Conservation (phyloP, 2,797 vertebrate genomes). For the Molossus alvarezi region DNA sequence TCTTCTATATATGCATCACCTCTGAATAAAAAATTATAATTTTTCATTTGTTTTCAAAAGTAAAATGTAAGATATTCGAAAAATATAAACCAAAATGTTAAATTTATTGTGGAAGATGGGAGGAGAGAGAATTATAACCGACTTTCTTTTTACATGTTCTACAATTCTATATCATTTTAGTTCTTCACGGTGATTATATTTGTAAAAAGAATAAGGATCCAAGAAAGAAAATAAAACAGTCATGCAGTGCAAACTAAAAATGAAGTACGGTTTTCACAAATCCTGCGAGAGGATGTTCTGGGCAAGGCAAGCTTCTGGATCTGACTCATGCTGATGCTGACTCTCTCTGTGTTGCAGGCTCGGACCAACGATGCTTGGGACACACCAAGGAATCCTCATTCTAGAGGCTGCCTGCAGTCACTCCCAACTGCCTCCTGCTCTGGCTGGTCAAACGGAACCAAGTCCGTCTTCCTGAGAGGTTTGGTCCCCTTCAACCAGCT, state of each 20-base stretch:
- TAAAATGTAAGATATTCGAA: conserved; percentile 1
- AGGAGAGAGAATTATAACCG: conserved; percentile 1
- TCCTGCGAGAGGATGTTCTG: rapidly evolving
- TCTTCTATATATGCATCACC: neutral
- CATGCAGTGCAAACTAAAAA: neutral
- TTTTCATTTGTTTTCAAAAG: neutral
- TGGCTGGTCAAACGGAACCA: conserved; percentile 99
- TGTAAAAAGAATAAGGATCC: conserved; percentile 27
- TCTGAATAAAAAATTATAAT: conserved; percentile 12
- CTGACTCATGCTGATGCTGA: neutral
- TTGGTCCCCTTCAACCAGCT: conserved; percentile 99
- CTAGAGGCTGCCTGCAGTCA: neutral
- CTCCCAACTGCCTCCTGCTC: conserved; percentile 94
- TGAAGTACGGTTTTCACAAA: neutral
- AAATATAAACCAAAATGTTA: conserved; percentile 10
- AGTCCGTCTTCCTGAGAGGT: conserved; percentile 99
- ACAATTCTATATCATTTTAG: neutral
- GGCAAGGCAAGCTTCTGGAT: neutral
- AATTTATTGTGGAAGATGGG: conserved; percentile 44
- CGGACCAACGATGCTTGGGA: rapidly evolving
- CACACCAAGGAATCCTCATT: rapidly evolving
- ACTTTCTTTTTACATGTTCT: neutral
- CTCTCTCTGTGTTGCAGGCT: conserved; percentile 84
- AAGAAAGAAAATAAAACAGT: neutral
- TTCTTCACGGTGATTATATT: neutral